A percentile compares a stretch with the other conserved stretches of the same genome.
Evolutionary conservation across 2,797 vertebrate genomes (phyloP).

Genomic region (Bovichtus variegatus): DNA sequence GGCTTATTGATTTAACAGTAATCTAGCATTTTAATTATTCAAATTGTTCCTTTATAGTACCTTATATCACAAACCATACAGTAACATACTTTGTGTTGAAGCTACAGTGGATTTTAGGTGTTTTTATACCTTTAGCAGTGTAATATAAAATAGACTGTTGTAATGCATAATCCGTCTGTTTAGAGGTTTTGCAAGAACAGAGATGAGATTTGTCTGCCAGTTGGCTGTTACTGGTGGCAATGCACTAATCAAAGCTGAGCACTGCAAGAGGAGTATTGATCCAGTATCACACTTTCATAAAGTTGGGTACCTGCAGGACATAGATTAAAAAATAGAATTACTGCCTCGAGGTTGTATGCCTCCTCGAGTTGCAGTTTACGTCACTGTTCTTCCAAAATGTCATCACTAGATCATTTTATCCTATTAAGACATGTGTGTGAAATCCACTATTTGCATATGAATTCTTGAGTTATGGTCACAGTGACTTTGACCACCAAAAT

Average conservation of each 20-base stretch:
- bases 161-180: neutral
- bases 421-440: too few relatives aligned
- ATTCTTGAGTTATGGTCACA: too few relatives aligned
- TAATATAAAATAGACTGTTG: neutral
- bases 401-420: too few relatives aligned
- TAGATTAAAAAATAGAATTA: neutral
- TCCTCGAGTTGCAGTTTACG: too few relatives aligned
- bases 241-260: constrained; percentile 6
- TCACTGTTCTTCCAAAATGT: too few relatives aligned
- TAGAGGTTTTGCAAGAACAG: neutral
- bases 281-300: neutral
- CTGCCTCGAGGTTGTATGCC: too few relatives aligned
- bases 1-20: neutral
- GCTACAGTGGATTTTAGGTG: too few relatives aligned
- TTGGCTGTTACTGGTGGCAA: neutral
- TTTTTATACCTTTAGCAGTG: too few relatives aligned
- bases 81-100: too few relatives aligned
- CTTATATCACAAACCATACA: neutral
- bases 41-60: neutral
- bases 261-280: constrained; percentile 9
- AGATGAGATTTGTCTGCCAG: neutral
- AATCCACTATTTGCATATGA: too few relatives aligned
- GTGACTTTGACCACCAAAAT: too few relatives aligned
- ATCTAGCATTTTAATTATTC: neutral
- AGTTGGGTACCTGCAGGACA: neutral